Conservation (phyloP, 1,140 invertebrate species). For the Heliconius nattereri region DNA sequence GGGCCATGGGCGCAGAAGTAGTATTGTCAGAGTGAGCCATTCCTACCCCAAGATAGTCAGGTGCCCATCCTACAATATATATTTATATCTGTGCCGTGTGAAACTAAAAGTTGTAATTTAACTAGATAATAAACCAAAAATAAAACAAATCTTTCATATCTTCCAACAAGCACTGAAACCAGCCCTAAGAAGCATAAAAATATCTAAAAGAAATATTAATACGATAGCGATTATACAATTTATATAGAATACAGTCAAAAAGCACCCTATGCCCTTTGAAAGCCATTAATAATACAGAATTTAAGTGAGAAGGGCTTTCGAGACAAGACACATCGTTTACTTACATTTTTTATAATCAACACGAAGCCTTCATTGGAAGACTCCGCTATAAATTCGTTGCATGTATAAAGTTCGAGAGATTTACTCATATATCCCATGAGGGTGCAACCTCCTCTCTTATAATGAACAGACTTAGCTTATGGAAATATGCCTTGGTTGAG, state of each 20-base stretch:
- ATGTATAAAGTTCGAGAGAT: slow-evolving; percentile 25
- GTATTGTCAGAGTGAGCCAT: too few species aligned
- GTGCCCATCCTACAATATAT: too few species aligned
- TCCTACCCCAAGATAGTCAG: too few species aligned
- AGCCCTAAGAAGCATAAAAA: too few species aligned
- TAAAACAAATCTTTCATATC: too few species aligned
- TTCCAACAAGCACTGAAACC: too few species aligned
- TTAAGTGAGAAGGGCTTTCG: background rate
- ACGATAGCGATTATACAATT: background rate
- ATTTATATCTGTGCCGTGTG: too few species aligned
- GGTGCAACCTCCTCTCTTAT: background rate
- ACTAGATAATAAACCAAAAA: too few species aligned
- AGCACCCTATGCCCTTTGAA: background rate
- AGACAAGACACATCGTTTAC: background rate
- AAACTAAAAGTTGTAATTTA: too few species aligned
- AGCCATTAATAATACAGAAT: background rate
- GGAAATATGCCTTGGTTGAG: background rate
- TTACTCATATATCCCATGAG: slow-evolving; percentile 22
- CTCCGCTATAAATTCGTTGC: slow-evolving; percentile 22
- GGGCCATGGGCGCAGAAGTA: too few species aligned
- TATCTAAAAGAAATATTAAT: slow-evolving; percentile 2
- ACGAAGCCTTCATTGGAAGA: slow-evolving; percentile 9
- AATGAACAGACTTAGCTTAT: slow-evolving; percentile 5
- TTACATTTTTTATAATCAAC: slow-evolving; percentile 31
- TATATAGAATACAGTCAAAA: background rate